These are phyloP conservation scores for Micropterix aruncella DNA, from an alignment of 2,888 invertebrate species.

Conservation along the genomic window DNA sequence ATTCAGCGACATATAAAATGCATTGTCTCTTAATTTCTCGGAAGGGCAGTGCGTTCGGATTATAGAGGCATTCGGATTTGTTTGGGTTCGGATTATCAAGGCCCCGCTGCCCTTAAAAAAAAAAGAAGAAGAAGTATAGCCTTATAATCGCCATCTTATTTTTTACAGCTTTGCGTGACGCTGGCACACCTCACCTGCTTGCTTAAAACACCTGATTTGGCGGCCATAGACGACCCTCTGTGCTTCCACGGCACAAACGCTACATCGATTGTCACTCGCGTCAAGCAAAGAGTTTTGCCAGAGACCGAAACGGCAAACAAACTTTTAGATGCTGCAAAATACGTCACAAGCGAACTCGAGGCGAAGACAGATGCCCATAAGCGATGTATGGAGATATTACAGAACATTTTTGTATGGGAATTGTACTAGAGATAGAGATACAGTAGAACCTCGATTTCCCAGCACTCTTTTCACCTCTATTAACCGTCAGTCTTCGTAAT, in stretches of 20 bases:
- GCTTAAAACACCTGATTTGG: constrained; percentile 41
- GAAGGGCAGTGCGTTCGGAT: no score
- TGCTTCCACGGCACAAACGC: constrained; percentile 32
- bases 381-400: constrained; percentile 27
- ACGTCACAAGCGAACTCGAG: constrained; percentile 29
- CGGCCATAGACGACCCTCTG: constrained; percentile 33
- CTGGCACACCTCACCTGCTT: constrained; percentile 55
- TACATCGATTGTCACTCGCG: constrained; percentile 24
- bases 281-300: constrained; percentile 27
- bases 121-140: no score
- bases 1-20: no score
- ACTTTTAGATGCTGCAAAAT: constrained; percentile 32
- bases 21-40: no score
- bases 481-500: no score
- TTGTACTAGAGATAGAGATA: constrained; percentile 18
- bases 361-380: constrained; percentile 22
- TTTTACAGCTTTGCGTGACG: constrained; percentile 54
- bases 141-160: no score
- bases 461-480: no score
- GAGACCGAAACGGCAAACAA: constrained; percentile 28
- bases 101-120: no score
- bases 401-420: constrained; percentile 35
- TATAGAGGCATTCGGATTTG: no score
- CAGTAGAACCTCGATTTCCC: no score
- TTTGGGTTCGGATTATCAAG: no score